Evolutionary conservation across 2,888 invertebrate genomes (phyloP).

Genomic region (Hoplodrina ambigua): DNA sequence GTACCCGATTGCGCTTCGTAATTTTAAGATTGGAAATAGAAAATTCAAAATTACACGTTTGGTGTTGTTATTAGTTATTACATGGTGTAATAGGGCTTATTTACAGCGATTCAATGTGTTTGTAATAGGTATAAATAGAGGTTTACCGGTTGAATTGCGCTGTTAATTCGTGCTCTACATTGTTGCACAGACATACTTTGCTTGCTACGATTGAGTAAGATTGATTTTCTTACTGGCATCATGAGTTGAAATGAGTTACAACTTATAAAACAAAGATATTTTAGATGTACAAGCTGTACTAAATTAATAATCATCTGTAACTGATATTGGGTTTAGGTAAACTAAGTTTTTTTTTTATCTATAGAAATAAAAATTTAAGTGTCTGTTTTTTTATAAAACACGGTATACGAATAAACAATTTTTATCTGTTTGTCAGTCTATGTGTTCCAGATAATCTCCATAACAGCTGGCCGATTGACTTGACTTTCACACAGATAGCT

Average conservation of each 20-base stretch:
- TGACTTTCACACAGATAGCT: too few species aligned
- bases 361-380: too few species aligned
- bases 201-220: constrained; percentile 32
- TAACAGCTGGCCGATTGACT: too few species aligned
- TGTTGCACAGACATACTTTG: constrained; percentile 26
- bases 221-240: constrained; percentile 22
- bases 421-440: too few species aligned
- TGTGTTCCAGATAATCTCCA: too few species aligned
- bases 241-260: constrained; percentile 14
- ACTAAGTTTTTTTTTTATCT: too few species aligned
- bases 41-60: constrained; percentile 74
- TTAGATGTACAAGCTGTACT: too few species aligned
- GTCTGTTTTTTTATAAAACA: too few species aligned
- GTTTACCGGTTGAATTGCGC: constrained; percentile 55
- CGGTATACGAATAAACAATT: too few species aligned
- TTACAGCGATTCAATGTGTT: constrained; percentile 62
- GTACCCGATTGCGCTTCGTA: constrained; percentile 64
- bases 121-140: constrained; percentile 59
- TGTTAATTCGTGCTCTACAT: constrained; percentile 40
- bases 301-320: too few species aligned
- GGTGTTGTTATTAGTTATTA: constrained; percentile 70
- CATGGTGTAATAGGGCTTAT: constrained; percentile 66
- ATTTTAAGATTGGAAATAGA: constrained; percentile 79
- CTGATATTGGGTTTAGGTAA: too few species aligned
- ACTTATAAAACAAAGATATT: too few species aligned